Base-by-base conservation (phyloP, 2,797 vertebrate species). In the Sarcophilus harrisii region DNA sequence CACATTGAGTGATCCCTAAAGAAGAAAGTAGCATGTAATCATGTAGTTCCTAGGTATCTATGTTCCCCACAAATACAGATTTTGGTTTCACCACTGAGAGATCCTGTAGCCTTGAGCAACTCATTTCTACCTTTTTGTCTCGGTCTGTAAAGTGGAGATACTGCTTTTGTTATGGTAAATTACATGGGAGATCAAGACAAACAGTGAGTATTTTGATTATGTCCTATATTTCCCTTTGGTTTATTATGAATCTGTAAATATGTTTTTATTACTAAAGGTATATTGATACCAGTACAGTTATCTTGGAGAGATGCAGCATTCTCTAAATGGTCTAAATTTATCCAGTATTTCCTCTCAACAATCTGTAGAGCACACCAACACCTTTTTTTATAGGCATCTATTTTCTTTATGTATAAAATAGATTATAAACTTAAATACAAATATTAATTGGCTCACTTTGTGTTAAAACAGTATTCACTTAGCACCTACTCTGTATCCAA, bases 1-100 rank as follows among this genome's bases (percentile, higher is more conserved):
- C 92, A 96, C 96, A 97, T 92, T 95, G 96, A 94, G 87, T 93
- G 95, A 94, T 96, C 90, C 57, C 91, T 93, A 58, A 91, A 90
- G 94, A 96, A n/a, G 29, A 28, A 59, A 96, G 90, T 49, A 1
- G 59, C 59, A 18, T 90, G 21, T 92, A 89, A 95, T 96, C 92
- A 87, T 95, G 58, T 94, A 57, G n/a, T 94, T 94, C 89, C 90
- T 81, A 54, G 28, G 30, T 45, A 29, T n/a, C 55, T 91, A 49
- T 14, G 24, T 14, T n/a, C 58, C 60, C 49, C n/a, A 87, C 45
- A n/a, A 66, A 55, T 11, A 10, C 9, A 55, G 54, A 55, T 8
- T 54, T 81, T 57, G 5, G 6, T 54, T 3, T 66, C 38, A 73
- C 92, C 91, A 27, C 1, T 49, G 58, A 14, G 96, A 58, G 55